Evolutionary conservation across 1,140 invertebrate species (phyloP).

Genomic region (Drosophila arizonae): DNA sequence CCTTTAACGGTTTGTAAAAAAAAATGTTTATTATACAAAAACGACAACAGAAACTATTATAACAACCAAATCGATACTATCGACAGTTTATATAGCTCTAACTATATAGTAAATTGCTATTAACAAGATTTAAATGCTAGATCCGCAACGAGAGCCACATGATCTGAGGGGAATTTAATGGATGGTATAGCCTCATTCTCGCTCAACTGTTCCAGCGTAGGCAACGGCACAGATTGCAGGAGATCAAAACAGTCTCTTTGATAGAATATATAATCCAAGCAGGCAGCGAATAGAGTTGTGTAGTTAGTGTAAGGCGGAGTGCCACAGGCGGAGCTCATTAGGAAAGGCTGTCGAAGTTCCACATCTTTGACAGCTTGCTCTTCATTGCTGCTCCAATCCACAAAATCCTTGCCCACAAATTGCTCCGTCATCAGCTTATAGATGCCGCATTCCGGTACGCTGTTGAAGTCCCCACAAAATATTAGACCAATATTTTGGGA

Average conservation of each 20-base stretch:
- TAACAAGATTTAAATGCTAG: slow-evolving; percentile 83
- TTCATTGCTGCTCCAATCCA: slow-evolving; percentile 89
- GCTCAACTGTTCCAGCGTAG: slow-evolving; percentile 89
- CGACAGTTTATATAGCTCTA: no score
- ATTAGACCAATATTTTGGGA: slow-evolving; percentile 85
- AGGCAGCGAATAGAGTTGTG: slow-evolving; percentile 91
- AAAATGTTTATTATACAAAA: no score
- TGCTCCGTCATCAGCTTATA: slow-evolving; percentile 89
- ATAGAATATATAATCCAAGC: slow-evolving; percentile 97
- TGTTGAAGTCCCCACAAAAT: slow-evolving; percentile 94
- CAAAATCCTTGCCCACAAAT: slow-evolving; percentile 85
- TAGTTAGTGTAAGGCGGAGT: slow-evolving; percentile 93
- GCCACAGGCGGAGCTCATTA: slow-evolving; percentile 89
- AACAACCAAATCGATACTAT: no score
- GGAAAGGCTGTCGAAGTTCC: slow-evolving; percentile 86
- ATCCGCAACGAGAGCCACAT: slow-evolving; percentile 93
- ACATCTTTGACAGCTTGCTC: slow-evolving; percentile 87
- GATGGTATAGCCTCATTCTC: slow-evolving; percentile 91
- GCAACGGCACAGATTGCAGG: slow-evolving; percentile 89
- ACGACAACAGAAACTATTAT: no score
- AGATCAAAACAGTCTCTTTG: slow-evolving; percentile 87
- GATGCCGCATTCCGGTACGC: slow-evolving; percentile 90
- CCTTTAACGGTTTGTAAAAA: no score
- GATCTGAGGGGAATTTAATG: slow-evolving; percentile 95
- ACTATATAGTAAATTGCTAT: slow-evolving; percentile 4